Conservation (phyloP, 2,888 invertebrate genomes). For the Metallyticus violacea region DNA sequence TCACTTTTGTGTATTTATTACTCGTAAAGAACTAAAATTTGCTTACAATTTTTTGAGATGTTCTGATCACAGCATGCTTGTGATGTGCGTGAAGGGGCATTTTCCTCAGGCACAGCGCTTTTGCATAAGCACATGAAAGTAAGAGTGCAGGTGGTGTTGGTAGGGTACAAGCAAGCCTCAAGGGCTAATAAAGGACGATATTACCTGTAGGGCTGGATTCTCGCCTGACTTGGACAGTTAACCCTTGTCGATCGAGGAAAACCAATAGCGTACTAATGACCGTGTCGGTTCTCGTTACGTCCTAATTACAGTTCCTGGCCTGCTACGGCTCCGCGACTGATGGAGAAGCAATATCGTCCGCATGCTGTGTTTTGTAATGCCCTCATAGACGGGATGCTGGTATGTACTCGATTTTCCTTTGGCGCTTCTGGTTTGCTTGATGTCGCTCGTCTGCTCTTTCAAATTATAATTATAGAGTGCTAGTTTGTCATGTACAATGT, state of each 20-base stretch:
- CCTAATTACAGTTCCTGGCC: background rate
- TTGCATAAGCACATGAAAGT: background rate
- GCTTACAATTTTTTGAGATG: too few species aligned
- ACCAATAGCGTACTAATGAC: background rate
- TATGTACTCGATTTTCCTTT: background rate
- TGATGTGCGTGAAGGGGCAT: too few species aligned
- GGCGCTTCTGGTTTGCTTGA: background rate
- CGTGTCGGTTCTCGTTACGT: background rate
- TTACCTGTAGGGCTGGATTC: background rate
- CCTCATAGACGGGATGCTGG: too few species aligned
- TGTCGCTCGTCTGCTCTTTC: background rate
- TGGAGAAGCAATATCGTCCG: background rate
- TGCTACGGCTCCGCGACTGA: background rate
- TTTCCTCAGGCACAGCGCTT: too few species aligned
- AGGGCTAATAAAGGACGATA: background rate
- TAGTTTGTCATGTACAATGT: background rate
- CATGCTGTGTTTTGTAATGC: background rate
- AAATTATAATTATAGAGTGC: background rate
- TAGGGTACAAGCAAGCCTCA: too few species aligned
- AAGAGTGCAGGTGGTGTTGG: background rate
- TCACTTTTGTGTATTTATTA: too few species aligned
- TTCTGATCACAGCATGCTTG: too few species aligned
- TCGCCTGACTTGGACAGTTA: background rate
- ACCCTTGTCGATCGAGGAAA: background rate
- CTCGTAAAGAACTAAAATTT: too few species aligned